These are phyloP conservation scores for Zootermopsis nevadensis DNA, from an alignment of 2,888 invertebrate genomes.

Conservation along the genomic window DNA sequence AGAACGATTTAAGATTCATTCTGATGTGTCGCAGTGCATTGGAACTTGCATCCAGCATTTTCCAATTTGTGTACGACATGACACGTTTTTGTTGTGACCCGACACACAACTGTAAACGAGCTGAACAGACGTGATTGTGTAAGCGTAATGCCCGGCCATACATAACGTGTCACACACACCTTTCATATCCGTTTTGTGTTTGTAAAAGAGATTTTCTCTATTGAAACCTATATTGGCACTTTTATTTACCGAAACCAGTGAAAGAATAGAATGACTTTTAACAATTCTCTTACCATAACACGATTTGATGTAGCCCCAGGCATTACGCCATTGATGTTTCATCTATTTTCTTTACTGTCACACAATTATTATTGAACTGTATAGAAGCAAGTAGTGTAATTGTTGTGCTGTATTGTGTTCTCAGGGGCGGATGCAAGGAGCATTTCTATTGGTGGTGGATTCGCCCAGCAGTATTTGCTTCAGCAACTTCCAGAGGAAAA, in stretches of 20 bases:
- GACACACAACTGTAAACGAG: background rate
- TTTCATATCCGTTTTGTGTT: slow-evolving; percentile 35
- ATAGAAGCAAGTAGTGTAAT: slow-evolving; percentile 24
- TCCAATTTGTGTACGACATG: background rate
- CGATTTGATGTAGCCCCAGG: background rate
- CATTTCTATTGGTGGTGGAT: slow-evolving; percentile 51
- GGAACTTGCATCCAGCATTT: no score
- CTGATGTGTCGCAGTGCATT: no score
- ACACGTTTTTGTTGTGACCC: background rate
- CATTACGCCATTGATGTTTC: background rate
- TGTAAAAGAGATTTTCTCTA: slow-evolving; percentile 36
- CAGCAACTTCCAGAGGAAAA: slow-evolving; percentile 39
- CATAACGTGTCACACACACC: slow-evolving; percentile 31
- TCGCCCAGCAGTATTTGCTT: slow-evolving; percentile 44
- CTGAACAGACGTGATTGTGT: background rate
- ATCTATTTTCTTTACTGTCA: background rate
- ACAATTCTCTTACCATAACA: background rate
- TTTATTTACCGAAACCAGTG: slow-evolving; percentile 22
- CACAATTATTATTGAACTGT: background rate
- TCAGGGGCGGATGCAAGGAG: slow-evolving; percentile 57
- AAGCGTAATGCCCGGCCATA: background rate
- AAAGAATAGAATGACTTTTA: background rate
- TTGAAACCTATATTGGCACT: background rate
- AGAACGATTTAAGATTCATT: no score
- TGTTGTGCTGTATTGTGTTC: slow-evolving; percentile 47